Percentiles rank a stretch among this genome's conserved stretches.
Evolutionary conservation across 2,797 vertebrate genomes (phyloP).

Genomic region (Gymnoscopelus braueri): DNA sequence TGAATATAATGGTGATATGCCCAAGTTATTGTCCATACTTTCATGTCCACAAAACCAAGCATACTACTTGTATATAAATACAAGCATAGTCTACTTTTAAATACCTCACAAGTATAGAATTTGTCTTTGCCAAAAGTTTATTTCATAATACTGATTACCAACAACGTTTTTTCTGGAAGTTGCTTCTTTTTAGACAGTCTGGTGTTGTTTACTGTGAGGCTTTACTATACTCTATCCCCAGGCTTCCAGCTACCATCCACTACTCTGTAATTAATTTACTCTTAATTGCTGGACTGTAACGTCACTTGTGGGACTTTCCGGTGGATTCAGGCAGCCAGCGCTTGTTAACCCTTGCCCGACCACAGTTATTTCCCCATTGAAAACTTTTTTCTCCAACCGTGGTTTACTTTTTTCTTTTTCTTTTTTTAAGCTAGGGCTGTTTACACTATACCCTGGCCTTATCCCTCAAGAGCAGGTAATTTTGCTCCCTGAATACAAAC

Average conservation of each 20-base stretch:
- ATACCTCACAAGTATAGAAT: background rate
- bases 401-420: background rate
- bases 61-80: background rate
- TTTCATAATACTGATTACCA: background rate
- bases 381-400: background rate
- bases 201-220: conserved; percentile 69
- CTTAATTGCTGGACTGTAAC: conserved; percentile 88
- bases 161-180: conserved; percentile 24
- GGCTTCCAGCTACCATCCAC: conserved; percentile 76
- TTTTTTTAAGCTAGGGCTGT: background rate
- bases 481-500: background rate
- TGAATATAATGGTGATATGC: too few species aligned
- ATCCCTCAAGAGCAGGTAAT: conserved; percentile 8
- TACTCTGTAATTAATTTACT: conserved; percentile 91
- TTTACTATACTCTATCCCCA: conserved; percentile 43
- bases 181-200: conserved; percentile 28
- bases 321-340: conserved; percentile 62
- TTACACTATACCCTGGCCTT: conserved; percentile 3
- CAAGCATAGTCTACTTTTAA: background rate
- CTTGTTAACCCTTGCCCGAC: conserved; percentile 71
- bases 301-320: conserved; percentile 91
- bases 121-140: too few species aligned
- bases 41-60: too few species aligned
- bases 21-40: too few species aligned
- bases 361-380: conserved; percentile 24